These are phyloP conservation scores for Triops cancriformis DNA, from an alignment of 1,140 invertebrate genomes.

Conservation along the genomic window DNA sequence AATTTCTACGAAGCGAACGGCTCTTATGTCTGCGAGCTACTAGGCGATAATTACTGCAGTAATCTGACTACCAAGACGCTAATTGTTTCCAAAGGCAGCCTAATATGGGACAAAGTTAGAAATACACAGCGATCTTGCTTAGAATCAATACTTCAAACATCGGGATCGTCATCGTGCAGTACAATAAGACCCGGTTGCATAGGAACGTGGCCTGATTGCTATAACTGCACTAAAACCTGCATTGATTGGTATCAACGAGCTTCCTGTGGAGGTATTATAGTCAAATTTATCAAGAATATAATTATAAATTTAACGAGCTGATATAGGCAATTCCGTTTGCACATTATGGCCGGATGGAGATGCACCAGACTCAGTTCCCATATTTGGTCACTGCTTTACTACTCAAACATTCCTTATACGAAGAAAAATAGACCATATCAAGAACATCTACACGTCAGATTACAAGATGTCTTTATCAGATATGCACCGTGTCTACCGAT, in stretches of 20 bases:
- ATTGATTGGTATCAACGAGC: not conserved
- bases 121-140: not conserved
- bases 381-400: not conserved
- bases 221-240: not conserved
- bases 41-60: not conserved
- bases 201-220: not conserved
- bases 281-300: not conserved
- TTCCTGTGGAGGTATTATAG: not conserved
- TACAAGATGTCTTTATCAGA: not conserved
- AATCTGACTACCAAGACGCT: not conserved
- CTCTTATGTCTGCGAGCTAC: no score
- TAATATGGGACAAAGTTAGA: not conserved
- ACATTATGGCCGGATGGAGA: not conserved
- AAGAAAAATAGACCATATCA: not conserved
- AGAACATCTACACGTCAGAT: not conserved
- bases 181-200: not conserved
- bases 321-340: not conserved
- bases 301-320: not conserved
- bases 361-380: not conserved
- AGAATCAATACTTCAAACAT: not conserved
- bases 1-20: no score
- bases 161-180: not conserved
- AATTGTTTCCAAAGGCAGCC: not conserved
- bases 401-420: not conserved
- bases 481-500: not conserved